A percentile compares a stretch with the other conserved stretches of the same genome.
phyloP scores from a whole-genome alignment of 2,797 vertebrate genomes.

The Hoplostethus mediterraneus region DNA sequence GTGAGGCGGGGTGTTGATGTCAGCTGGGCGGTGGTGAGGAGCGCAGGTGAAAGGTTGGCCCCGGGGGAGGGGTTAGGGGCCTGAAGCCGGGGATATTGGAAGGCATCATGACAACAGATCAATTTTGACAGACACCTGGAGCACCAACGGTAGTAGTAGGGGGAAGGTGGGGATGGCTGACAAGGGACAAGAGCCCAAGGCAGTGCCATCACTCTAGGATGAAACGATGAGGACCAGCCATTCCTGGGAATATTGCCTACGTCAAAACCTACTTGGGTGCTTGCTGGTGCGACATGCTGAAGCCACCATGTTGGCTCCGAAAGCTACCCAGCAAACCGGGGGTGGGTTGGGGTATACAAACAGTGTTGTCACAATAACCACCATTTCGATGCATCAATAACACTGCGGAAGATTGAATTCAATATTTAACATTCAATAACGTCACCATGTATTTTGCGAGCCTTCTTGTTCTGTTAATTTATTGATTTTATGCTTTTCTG shows the following conservation, averaged over 20 bases:
- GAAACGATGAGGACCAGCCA: conserved; percentile 9
- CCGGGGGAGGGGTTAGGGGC: conserved; percentile 6
- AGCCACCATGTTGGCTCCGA: background rate
- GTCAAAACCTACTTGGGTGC: background rate
- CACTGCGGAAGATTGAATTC: background rate
- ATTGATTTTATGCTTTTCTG: no score
- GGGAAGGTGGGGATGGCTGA: no score
- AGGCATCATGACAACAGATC: conserved; percentile 33
- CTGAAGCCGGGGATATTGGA: conserved; percentile 21
- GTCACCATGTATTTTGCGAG: no score
- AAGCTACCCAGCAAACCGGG: background rate
- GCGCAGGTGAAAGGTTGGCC: conserved; percentile 23
- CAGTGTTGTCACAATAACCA: background rate
- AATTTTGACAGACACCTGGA: conserved; percentile 38
- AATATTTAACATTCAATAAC: no score
- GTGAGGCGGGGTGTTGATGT: conserved; percentile 1
- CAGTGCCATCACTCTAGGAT: conserved; percentile 8
- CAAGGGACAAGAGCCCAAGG: conserved; percentile 13
- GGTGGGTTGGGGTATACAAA: no score
- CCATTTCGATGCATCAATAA: background rate
- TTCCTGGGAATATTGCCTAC: background rate
- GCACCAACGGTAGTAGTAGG: background rate
- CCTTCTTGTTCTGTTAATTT: no score
- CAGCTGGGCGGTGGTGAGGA: background rate
- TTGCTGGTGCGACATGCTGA: background rate